Evolutionary conservation across 2,888 invertebrate genomes (phyloP).

Genomic region (Stomorhina lunata): DNA sequence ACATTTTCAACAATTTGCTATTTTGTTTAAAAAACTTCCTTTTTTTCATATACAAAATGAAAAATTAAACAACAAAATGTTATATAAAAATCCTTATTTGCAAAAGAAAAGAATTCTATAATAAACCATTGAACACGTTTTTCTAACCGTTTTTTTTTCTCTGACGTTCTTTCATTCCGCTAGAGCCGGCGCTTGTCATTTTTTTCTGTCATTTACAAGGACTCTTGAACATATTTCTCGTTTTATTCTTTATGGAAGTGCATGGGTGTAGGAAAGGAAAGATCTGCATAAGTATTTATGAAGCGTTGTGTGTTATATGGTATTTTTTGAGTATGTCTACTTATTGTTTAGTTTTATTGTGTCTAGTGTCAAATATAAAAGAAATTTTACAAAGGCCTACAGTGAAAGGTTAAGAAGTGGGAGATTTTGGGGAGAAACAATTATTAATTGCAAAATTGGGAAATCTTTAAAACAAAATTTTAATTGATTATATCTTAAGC

Average conservation of each 20-base stretch:
- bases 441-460: too few relatives aligned
- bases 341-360: slow-evolving; percentile 33
- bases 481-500: too few relatives aligned
- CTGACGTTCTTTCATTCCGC: neutral
- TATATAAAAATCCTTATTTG: neutral
- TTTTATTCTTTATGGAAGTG: slow-evolving; percentile 5
- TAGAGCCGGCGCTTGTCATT: slow-evolving; percentile 47
- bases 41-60: too few relatives aligned
- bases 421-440: too few relatives aligned
- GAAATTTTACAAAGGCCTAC: neutral
- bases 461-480: too few relatives aligned
- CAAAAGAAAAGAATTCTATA: slow-evolving; percentile 39
- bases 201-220: slow-evolving; percentile 51
- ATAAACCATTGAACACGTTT: slow-evolving; percentile 66
- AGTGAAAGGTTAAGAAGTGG: neutral
- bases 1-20: neutral
- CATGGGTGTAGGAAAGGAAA: neutral
- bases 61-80: neutral
- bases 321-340: neutral
- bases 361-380: neutral
- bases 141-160: slow-evolving; percentile 24
- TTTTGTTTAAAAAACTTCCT: neutral
- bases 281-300: neutral
- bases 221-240: slow-evolving; percentile 54
- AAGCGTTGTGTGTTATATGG: neutral